These are phyloP conservation scores for Delphinapterus leucas DNA, from an alignment of 2,113 vertebrate species.

Conservation along the genomic window DNA sequence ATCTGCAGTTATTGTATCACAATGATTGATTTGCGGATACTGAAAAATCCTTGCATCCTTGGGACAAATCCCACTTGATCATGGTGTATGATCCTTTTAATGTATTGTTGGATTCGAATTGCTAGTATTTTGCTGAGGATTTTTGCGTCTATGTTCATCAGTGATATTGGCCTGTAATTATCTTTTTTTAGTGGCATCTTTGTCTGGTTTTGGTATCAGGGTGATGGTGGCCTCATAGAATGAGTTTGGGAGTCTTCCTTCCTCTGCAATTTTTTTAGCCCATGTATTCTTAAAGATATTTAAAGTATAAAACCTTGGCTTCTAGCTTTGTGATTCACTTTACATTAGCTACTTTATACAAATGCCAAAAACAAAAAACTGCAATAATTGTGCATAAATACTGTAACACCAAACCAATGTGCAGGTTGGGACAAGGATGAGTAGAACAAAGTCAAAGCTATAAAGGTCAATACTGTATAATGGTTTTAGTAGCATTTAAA, in stretches of 20 bases:
- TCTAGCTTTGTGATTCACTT: neutral
- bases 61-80: too few relatives aligned
- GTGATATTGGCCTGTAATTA: too few relatives aligned
- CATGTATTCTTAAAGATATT: neutral
- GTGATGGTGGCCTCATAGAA: too few relatives aligned
- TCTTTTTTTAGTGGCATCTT: too few relatives aligned
- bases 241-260: too few relatives aligned
- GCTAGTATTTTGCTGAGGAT: too few relatives aligned
- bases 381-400: neutral
- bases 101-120: too few relatives aligned
- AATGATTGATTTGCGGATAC: too few relatives aligned
- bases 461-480: neutral
- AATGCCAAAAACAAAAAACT: neutral
- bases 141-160: too few relatives aligned
- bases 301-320: neutral
- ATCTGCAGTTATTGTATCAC: neutral
- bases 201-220: too few relatives aligned
- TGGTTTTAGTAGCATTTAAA: neutral
- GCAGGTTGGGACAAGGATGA: neutral
- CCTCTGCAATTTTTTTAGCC: neutral
- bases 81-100: too few relatives aligned
- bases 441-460: neutral
- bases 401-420: neutral
- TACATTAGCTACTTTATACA: neutral
- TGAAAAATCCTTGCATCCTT: too few relatives aligned